Conservation (phyloP, 1,140 invertebrate species). For the Lepidotrigona ventralis region DNA sequence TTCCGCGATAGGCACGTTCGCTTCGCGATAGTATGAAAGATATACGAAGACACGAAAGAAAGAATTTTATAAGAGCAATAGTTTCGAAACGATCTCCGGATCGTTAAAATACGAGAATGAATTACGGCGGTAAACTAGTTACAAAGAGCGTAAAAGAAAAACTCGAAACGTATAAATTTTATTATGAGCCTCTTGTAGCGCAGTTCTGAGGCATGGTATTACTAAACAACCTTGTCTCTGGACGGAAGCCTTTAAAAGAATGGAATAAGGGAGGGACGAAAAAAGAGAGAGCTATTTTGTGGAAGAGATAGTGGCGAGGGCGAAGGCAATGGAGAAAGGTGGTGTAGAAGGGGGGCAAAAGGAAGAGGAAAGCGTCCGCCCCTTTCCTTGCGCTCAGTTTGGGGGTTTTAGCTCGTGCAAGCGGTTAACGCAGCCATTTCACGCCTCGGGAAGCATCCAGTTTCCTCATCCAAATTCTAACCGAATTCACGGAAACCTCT, state of each 20-base stretch:
- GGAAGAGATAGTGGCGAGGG: constrained; percentile 19
- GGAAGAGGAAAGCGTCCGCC: constrained; percentile 52
- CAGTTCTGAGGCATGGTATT: constrained; percentile 34
- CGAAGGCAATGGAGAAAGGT: constrained; percentile 2
- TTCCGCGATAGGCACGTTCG: constrained; percentile 4
- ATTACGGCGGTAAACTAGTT: background rate
- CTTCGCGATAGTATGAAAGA: background rate
- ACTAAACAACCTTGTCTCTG: constrained; percentile 47
- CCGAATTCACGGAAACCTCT: constrained; percentile 71
- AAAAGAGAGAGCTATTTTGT: constrained; percentile 22
- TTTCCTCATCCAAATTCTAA: constrained; percentile 77
- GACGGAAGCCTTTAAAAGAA: constrained; percentile 53
- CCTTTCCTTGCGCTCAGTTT: constrained; percentile 48
- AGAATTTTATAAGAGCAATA: background rate
- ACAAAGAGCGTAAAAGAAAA: background rate
- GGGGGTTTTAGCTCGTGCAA: constrained; percentile 62
- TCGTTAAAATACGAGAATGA: background rate
- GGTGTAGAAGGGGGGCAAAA: constrained; percentile 8
- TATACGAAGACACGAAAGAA: background rate
- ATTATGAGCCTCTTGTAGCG: constrained; percentile 26
- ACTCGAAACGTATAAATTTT: constrained; percentile 31
- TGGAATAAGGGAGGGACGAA: constrained; percentile 31
- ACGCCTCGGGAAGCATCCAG: constrained; percentile 77
- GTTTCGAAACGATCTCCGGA: background rate
- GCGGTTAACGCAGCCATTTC: constrained; percentile 78